A percentile compares a stretch with the other conserved stretches of the same genome.
phyloP scores from a whole-genome alignment of 92 coral and sea anemone species.

The Siderastrea radians region DNA sequence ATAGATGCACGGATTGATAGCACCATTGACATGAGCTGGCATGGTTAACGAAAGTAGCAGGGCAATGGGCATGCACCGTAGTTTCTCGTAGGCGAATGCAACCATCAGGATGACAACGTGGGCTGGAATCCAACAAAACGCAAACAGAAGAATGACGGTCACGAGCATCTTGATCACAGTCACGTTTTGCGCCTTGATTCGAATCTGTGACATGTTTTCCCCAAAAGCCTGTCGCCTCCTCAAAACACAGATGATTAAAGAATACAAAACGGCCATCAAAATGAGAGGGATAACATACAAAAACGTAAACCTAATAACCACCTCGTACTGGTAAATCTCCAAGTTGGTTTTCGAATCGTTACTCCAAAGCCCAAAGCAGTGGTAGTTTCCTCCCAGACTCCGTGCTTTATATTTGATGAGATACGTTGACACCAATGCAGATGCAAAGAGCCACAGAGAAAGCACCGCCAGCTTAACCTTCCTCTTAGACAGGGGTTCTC shows the following conservation, averaged over 20 bases:
- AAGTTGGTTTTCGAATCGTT: slow-evolving; percentile 16
- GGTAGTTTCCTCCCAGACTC: not conserved
- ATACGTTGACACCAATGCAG: not conserved
- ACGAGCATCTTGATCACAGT: slow-evolving; percentile 78
- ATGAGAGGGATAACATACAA: slow-evolving; percentile 73
- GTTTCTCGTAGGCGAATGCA: slow-evolving; percentile 45
- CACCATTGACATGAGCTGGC: slow-evolving; percentile 75
- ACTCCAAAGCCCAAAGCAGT: slow-evolving; percentile 9
- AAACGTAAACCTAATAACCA: slow-evolving; percentile 36
- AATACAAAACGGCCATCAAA: slow-evolving; percentile 64
- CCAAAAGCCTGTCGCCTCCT: slow-evolving; percentile 61
- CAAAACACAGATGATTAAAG: slow-evolving; percentile 56
- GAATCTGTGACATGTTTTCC: slow-evolving; percentile 59
- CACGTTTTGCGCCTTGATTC: slow-evolving; percentile 65
- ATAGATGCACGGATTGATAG: slow-evolving; percentile 75
- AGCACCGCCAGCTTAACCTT: slow-evolving; percentile 47
- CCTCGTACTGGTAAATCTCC: slow-evolving; percentile 29
- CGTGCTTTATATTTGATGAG: slow-evolving; percentile 7
- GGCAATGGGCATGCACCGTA: slow-evolving; percentile 47
- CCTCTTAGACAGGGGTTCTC: slow-evolving; percentile 58
- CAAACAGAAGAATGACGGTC: slow-evolving; percentile 72
- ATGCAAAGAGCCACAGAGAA: slow-evolving; percentile 30
- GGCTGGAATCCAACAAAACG: slow-evolving; percentile 73
- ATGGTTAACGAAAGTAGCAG: slow-evolving; percentile 37
- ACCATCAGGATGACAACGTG: slow-evolving; percentile 59